Evolutionary conservation across 2,797 vertebrate species (phyloP), one percentile per base, ranked within the genome.

Genomic region (Cygnus olor): DNA sequence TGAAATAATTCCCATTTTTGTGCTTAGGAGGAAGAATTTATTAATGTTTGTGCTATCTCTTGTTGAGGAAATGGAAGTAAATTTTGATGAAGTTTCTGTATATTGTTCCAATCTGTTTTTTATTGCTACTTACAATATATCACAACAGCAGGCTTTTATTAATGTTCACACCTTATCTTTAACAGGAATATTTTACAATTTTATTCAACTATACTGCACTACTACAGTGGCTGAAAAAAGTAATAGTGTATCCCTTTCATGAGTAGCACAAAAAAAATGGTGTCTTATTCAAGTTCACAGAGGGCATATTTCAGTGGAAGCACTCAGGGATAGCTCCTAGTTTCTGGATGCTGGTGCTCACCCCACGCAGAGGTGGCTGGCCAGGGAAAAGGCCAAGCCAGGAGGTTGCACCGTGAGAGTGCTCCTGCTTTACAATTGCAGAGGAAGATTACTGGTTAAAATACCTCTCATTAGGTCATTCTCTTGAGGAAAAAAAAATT

Each of bases 1-100:
- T 90, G 80, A 91, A 81, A 47, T 71, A 89, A 74, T 85, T 53
- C 36, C 88, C 86, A 81, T 73, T 61, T 89, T 76, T 54, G 16
- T 30, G 11, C 40, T 47, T 36, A 44, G 36, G 18, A 73, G 71
- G 77, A 77, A 51, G 80, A 58, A 87, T 94, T 89, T 72, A 27
- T n/a, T 78, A 32, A 14, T 3, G 2, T 74, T 77, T 71, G 18
- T 88, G 8, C 40, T 64, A 2, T 68, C 24, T 80, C 5, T 36
- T 40, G 49, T 7, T 65, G 57, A 71, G 16, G 27, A 77, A 77
- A 57, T 34, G 47, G 13, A 28, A 60, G 9, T 3, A 49, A 65
- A 49, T 44, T 36, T 91, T 73, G 34, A 32, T 25, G 7, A 85
- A 51, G 7, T 44, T 83, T 83, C 80, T 78, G 27, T 14, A 21